These are phyloP conservation scores for Chymomyza amoena DNA, from an alignment of 2,888 invertebrate genomes.

Conservation along the genomic window DNA sequence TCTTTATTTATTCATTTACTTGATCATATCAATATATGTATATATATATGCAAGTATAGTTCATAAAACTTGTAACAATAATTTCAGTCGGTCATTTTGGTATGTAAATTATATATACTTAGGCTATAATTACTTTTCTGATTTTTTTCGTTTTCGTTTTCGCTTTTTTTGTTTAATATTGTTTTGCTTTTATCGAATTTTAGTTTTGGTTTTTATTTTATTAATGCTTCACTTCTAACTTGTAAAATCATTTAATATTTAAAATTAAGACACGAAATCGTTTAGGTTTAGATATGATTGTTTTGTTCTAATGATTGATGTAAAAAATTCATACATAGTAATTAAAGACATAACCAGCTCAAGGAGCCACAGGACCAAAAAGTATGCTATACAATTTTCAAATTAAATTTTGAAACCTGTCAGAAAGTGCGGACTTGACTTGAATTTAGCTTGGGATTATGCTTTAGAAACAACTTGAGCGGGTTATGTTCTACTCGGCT, in stretches of 20 bases:
- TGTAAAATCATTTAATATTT: constrained; percentile 56
- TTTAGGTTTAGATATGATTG: constrained; percentile 66
- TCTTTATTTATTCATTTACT: constrained; percentile 53
- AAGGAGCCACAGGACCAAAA: neutral
- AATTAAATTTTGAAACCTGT: neutral
- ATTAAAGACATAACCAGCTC: neutral
- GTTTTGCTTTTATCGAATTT: constrained; percentile 23
- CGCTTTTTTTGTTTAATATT: constrained; percentile 15
- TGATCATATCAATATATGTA: constrained; percentile 71
- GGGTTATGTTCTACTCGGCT: constrained; percentile 36
- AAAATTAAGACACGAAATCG: constrained; percentile 67
- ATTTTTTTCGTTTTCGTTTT: constrained; percentile 27
- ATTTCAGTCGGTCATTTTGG: constrained; percentile 76
- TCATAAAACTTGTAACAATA: constrained; percentile 76
- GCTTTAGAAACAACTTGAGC: constrained; percentile 14
- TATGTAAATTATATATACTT: constrained; percentile 68
- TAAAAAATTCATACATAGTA: constrained; percentile 23
- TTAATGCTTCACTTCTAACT: constrained; percentile 17
- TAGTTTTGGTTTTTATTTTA: constrained; percentile 16
- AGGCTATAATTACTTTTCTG: constrained; percentile 51
- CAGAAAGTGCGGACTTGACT: neutral
- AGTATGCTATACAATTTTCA: neutral
- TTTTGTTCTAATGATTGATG: constrained; percentile 51
- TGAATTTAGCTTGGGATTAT: too few relatives aligned
- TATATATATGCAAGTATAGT: constrained; percentile 65